Conservation (phyloP, 2,113 vertebrate species). For the Onychostoma macrolepis region DNA sequence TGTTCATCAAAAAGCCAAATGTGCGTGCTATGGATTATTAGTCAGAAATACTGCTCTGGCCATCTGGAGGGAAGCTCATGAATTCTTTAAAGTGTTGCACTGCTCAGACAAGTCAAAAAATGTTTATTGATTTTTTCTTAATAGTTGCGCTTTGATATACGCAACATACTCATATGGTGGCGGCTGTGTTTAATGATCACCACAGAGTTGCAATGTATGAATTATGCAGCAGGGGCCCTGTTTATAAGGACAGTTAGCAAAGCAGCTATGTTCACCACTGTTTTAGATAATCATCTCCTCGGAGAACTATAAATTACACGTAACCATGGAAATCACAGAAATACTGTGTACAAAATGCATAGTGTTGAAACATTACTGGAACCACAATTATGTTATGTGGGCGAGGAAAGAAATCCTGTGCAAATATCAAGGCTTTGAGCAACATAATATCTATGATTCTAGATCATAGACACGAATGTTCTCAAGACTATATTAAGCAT, state of each 20-base stretch:
- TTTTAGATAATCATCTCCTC: constrained; percentile 43
- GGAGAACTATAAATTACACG: constrained; percentile 39
- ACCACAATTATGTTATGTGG: constrained; percentile 34
- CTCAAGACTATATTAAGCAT: constrained; percentile 19
- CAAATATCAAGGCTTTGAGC: constrained; percentile 27
- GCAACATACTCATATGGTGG: constrained; percentile 8
- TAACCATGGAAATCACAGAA: constrained; percentile 36
- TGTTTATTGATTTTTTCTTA: constrained; percentile 69
- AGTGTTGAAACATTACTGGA: not conserved
- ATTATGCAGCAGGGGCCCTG: constrained; percentile 19
- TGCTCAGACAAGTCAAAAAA: constrained; percentile 49
- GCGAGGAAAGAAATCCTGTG: constrained; percentile 30
- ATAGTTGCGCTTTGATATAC: constrained; percentile 48
- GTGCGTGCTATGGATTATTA: constrained; percentile 72
- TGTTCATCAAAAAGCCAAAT: constrained; percentile 74
- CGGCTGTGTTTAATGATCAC: constrained; percentile 39
- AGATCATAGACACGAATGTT: constrained; percentile 12
- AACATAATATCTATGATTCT: constrained; percentile 18
- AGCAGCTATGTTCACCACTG: not conserved
- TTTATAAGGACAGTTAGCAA: constrained; percentile 16
- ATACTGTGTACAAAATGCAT: constrained; percentile 28
- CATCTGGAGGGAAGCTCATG: constrained; percentile 62
- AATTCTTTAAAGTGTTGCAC: constrained; percentile 61
- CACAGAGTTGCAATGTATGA: not conserved
- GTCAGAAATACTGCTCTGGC: constrained; percentile 67